Conservation (phyloP, 2,888 invertebrate genomes). For the Lucinisca nassula region DNA sequence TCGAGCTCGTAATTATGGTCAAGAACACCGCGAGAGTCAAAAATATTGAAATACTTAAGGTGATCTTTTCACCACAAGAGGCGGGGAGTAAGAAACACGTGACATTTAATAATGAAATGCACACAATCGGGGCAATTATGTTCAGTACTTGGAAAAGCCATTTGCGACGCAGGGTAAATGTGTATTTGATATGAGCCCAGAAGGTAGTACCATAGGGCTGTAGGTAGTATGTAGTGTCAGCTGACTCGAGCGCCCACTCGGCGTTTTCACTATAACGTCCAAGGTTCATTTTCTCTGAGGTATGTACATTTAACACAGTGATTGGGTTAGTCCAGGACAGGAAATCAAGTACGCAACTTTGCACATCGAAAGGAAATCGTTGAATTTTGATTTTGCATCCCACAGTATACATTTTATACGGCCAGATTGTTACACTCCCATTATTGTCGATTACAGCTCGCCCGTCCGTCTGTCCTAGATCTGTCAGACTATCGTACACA, state of each 20-base stretch:
- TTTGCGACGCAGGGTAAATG: constrained; percentile 37
- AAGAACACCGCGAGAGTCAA: constrained; percentile 73
- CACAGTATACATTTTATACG: constrained; percentile 56
- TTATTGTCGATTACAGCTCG: constrained; percentile 50
- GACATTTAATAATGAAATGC: constrained; percentile 52
- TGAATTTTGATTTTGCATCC: constrained; percentile 49
- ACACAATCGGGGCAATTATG: constrained; percentile 47
- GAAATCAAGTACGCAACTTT: constrained; percentile 69
- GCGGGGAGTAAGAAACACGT: constrained; percentile 58
- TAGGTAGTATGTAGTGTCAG: background rate
- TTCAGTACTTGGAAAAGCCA: constrained; percentile 52
- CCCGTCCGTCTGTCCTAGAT: constrained; percentile 57
- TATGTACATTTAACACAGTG: background rate
- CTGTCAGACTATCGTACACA: constrained; percentile 58
- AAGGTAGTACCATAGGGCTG: constrained; percentile 14
- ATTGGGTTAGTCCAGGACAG: constrained; percentile 58
- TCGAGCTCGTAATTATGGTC: constrained; percentile 65
- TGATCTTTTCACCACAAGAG: constrained; percentile 56
- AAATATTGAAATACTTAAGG: constrained; percentile 64
- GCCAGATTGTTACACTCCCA: constrained; percentile 63
- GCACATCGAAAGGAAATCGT: constrained; percentile 71
- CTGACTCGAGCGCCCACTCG: constrained; percentile 38
- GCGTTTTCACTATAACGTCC: constrained; percentile 39
- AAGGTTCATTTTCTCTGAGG: background rate
- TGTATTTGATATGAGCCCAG: constrained; percentile 34